Conservation (phyloP, 2,888 invertebrate species). For the Leucoptera coffeella region DNA sequence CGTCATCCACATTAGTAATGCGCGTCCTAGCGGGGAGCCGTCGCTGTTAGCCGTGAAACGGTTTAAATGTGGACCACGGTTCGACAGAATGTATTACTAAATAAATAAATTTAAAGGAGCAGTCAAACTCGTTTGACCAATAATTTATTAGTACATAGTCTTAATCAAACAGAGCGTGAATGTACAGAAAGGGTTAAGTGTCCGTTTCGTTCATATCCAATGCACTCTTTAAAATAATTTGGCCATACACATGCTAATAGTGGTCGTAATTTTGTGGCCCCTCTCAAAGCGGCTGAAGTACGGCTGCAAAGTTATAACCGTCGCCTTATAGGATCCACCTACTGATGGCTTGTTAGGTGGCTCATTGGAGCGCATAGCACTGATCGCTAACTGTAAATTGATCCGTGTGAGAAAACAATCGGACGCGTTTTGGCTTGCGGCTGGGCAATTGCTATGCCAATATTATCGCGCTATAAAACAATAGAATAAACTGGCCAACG, state of each 20-base stretch:
- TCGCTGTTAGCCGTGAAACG: too few relatives aligned
- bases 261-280: too few relatives aligned
- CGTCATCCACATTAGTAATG: conserved; percentile 42
- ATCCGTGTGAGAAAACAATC: conserved; percentile 31
- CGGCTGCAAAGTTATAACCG: too few relatives aligned
- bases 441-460: conserved; percentile 17
- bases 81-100: too few relatives aligned
- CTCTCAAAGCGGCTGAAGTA: too few relatives aligned
- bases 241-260: too few relatives aligned
- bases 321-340: not conserved
- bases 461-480: conserved; percentile 25
- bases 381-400: conserved; percentile 19
- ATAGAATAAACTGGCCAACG: conserved; percentile 16
- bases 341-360: not conserved
- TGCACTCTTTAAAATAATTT: conserved; percentile 49
- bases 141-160: too few relatives aligned
- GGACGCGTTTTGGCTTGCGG: conserved; percentile 10
- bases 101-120: too few relatives aligned
- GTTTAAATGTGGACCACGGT: too few relatives aligned
- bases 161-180: conserved; percentile 47
- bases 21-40: conserved; percentile 34
- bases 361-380: not conserved
- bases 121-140: too few relatives aligned
- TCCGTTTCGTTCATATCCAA: conserved; percentile 50
- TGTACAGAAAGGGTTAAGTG: conserved; percentile 38